Evolutionary conservation across 2,888 invertebrate genomes (phyloP).

Genomic region (Lasioglossum morio): DNA sequence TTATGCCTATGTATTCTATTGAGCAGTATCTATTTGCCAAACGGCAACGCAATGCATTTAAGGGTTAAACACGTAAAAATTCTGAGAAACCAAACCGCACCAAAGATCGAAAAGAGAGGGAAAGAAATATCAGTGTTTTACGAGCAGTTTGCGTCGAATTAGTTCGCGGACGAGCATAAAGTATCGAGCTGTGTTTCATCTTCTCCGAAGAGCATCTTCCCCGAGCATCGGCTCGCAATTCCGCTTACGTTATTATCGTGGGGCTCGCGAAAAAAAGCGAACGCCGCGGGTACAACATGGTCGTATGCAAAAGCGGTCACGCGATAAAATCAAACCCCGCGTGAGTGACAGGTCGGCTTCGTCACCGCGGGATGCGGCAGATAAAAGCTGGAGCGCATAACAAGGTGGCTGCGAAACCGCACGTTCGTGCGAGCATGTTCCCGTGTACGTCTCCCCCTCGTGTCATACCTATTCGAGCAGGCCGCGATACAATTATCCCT

Average conservation of each 20-base stretch:
- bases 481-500: constrained; percentile 62
- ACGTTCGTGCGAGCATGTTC: constrained; percentile 38
- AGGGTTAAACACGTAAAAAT: neutral
- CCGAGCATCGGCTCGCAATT: neutral
- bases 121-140: neutral
- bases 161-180: neutral
- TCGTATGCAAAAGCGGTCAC: constrained; percentile 64
- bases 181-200: neutral
- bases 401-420: constrained; percentile 74
- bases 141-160: neutral
- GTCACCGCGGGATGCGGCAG: constrained; percentile 76
- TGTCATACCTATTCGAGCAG: constrained; percentile 45
- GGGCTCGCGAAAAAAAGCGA: neutral
- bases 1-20: too few species aligned
- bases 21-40: too few species aligned
- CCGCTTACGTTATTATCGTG: constrained; percentile 1
- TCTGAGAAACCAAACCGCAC: neutral
- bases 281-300: constrained; percentile 27
- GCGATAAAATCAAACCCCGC: constrained; percentile 79
- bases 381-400: constrained; percentile 79
- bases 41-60: too few species aligned
- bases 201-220: neutral
- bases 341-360: constrained; percentile 79
- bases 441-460: constrained; percentile 15
- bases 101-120: neutral